Base-by-base conservation (phyloP, 2,797 vertebrate species). In the Hapalemur alaotrensis region DNA sequence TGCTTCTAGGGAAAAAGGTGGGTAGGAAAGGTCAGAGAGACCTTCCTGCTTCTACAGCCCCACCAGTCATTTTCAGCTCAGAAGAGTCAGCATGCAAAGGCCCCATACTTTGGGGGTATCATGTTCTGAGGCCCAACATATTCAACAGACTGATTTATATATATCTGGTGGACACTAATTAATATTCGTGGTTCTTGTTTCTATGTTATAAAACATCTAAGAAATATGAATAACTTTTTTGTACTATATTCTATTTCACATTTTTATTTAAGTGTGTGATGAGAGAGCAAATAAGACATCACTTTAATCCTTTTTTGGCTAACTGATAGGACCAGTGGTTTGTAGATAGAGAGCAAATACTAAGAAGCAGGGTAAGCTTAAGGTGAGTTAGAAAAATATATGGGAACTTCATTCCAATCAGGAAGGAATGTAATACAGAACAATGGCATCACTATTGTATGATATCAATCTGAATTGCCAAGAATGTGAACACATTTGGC, bases 381-480 rank as follows among this genome's bases (percentile, higher is more conserved):
- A 63, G 1, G 13, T 81, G 46, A 90, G 67, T 69, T 61, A 67
- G 57, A 88, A 97, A 96, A 86, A 52, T 11, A 38, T 7, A 32
- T 22, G 8, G 50, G 28, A 91, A 94, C 54, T 79, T 89, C 17
- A 63, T 86, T 88, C n/a, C 73, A 22, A 65, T 84, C 65, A 85
- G 22, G 17, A 85, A 76, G 79, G 23, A 82, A 81, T 65, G 59
- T 30, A 52, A 79, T 5, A 35, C 7, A 75, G 25, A 82, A 65
- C 3, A 76, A 59, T 69, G 2, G 25, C 35, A 48, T 83, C 30
- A 57, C 2, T 30, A 35, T 8, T 67, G 35, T 22, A 25, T 82
- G 76, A 13, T n/a, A 69, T 89, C 38, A 91, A 87, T 95, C 43
- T 94, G 82, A 92, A 91, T 43, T 83, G 50, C 35, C 70, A 89